A percentile compares a stretch with the other conserved stretches of the same genome.
Evolutionary conservation across 1,140 invertebrate genomes (phyloP).

Genomic region (Drosophila kohkoa): DNA sequence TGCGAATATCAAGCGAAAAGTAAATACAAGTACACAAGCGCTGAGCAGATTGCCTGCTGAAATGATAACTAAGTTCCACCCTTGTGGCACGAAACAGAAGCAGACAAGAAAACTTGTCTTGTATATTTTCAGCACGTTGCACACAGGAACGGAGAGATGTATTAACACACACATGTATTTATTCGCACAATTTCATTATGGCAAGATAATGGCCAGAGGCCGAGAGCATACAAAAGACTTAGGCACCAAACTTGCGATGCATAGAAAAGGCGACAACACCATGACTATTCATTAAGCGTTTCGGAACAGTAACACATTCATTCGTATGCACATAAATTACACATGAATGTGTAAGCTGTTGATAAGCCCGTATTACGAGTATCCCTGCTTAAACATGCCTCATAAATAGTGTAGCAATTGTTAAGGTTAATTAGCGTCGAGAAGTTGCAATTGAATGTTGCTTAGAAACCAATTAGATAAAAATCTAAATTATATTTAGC

Average conservation of each 20-base stretch:
- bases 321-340: conserved; percentile 69
- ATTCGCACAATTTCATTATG: conserved; percentile 62
- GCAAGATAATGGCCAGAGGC: conserved; percentile 48
- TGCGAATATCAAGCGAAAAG: background rate
- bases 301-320: conserved; percentile 13
- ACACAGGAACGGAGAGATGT: conserved; percentile 27
- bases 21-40: conserved; percentile 1
- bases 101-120: conserved; percentile 45
- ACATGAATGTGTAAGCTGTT: conserved; percentile 45
- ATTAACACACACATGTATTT: conserved; percentile 48
- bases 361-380: conserved; percentile 29
- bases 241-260: conserved; percentile 50
- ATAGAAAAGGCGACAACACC: conserved; percentile 33
- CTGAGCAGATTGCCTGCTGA: background rate
- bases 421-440: conserved; percentile 19
- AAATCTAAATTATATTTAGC: background rate
- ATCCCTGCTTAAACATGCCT: background rate
- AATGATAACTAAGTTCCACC: conserved; percentile 17
- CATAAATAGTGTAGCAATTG: conserved; percentile 35
- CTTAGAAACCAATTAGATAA: conserved; percentile 24
- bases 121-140: conserved; percentile 43
- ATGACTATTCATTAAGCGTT: conserved; percentile 62
- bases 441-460: conserved; percentile 19
- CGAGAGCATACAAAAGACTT: conserved; percentile 69
- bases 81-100: conserved; percentile 17